phyloP scores from a whole-genome alignment of 2,797 vertebrate genomes.

The Botia kubotai region DNA sequence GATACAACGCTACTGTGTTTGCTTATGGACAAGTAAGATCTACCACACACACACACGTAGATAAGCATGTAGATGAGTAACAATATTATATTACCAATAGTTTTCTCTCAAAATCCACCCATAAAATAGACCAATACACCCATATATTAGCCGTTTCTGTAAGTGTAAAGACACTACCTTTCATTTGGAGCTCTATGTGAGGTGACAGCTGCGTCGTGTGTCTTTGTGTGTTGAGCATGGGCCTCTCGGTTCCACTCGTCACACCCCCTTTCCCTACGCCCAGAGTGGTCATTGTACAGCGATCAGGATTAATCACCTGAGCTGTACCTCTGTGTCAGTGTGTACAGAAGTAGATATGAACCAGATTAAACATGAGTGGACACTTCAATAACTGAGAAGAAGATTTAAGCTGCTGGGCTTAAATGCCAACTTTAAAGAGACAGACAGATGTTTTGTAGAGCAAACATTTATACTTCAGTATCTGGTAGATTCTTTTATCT shows the following conservation, averaged over 20 bases:
- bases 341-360: not conserved
- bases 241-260: constrained; percentile 29
- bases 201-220: constrained; percentile 18
- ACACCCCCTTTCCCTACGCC: constrained; percentile 22
- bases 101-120: not conserved
- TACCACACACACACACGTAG: not conserved
- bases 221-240: constrained; percentile 4
- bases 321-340: not conserved
- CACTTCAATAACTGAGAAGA: constrained; percentile 1
- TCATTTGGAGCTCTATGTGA: constrained; percentile 7
- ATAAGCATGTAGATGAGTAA: not conserved
- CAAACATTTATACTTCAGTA: not conserved
- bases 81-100: not conserved
- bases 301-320: constrained; percentile 13
- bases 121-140: not conserved
- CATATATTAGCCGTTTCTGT: not conserved
- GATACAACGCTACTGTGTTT: constrained; percentile 96
- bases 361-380: not conserved
- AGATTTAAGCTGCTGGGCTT: not conserved
- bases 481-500: not conserved
- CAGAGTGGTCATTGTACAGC: constrained; percentile 14
- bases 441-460: not conserved
- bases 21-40: constrained; percentile 91
- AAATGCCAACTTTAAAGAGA: not conserved
- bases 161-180: constrained; percentile 15